These are phyloP conservation scores for Bombus affinis DNA, from an alignment of 1,140 invertebrate genomes.

Conservation along the genomic window DNA sequence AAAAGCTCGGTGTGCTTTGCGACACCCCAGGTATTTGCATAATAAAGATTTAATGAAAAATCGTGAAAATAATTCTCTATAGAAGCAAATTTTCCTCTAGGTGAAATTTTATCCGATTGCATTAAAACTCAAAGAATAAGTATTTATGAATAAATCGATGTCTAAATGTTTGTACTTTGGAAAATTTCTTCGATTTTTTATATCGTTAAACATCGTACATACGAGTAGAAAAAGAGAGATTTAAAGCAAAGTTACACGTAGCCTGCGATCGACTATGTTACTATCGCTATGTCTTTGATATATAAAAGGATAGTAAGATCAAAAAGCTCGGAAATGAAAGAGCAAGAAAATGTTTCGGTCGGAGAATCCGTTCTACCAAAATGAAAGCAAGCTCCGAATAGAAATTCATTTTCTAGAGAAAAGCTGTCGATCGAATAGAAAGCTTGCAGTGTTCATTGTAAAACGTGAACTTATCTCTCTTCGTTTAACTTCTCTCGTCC, in stretches of 20 bases:
- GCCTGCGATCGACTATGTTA: constrained; percentile 14
- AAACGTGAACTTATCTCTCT: neutral
- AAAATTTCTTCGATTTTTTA: constrained; percentile 22
- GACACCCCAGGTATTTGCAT: neutral
- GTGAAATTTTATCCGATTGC: constrained; percentile 4
- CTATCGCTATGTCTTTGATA: constrained; percentile 3
- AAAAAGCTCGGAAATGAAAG: constrained; percentile 18
- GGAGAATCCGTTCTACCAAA: neutral
- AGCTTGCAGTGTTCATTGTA: neutral
- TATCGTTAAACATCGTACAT: neutral
- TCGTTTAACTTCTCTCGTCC: neutral
- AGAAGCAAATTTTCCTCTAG: no score
- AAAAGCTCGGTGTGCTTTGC: neutral
- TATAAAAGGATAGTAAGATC: constrained; percentile 41
- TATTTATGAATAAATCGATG: constrained; percentile 46
- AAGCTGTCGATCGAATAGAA: neutral
- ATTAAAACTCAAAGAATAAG: neutral
- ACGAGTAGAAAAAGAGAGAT: no score
- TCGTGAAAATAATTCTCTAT: neutral
- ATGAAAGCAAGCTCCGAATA: neutral
- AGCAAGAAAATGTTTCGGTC: constrained; percentile 7
- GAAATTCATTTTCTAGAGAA: constrained; percentile 18
- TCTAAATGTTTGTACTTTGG: constrained; percentile 5
- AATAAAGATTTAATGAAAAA: neutral
- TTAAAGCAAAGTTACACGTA: neutral